phyloP scores from a whole-genome alignment of 1,140 invertebrate species.

The Ostrea edulis region DNA sequence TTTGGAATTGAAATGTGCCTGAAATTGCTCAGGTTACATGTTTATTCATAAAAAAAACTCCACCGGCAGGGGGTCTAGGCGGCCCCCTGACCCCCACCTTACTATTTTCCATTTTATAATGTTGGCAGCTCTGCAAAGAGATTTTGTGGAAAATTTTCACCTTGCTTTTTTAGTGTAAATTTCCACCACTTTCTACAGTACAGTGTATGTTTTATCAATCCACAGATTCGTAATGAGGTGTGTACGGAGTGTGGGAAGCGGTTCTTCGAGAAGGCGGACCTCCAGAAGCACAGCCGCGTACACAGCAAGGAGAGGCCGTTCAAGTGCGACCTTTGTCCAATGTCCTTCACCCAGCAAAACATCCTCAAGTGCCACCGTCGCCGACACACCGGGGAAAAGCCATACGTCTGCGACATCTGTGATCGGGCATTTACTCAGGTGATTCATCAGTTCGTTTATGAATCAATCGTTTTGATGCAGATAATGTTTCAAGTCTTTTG shows the following conservation, averaged over 20 bases:
- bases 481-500: too few relatives aligned
- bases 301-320: conserved; percentile 98
- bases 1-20: too few relatives aligned
- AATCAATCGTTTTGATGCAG: background rate
- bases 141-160: too few relatives aligned
- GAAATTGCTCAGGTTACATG: too few relatives aligned
- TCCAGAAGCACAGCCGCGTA: conserved; percentile 88
- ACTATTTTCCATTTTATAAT: too few relatives aligned
- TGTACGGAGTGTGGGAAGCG: conserved; percentile 84
- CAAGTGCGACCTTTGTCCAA: conserved; percentile 97
- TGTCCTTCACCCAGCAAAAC: conserved; percentile 95
- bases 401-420: conserved; percentile 87
- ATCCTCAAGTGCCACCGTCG: conserved; percentile 98
- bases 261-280: conserved; percentile 81
- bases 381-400: conserved; percentile 96
- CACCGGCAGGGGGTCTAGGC: too few relatives aligned
- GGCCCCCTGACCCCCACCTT: too few relatives aligned
- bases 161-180: too few relatives aligned
- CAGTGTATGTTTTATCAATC: background rate
- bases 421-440: conserved; percentile 75
- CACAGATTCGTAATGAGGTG: conserved; percentile 49
- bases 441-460: background rate
- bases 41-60: too few relatives aligned
- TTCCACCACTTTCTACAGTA: too few relatives aligned
- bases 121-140: too few relatives aligned